Evolutionary conservation across 2,888 invertebrate genomes (phyloP), one percentile per base, ranked within the genome.

Genomic region (Cosmia trapezina): DNA sequence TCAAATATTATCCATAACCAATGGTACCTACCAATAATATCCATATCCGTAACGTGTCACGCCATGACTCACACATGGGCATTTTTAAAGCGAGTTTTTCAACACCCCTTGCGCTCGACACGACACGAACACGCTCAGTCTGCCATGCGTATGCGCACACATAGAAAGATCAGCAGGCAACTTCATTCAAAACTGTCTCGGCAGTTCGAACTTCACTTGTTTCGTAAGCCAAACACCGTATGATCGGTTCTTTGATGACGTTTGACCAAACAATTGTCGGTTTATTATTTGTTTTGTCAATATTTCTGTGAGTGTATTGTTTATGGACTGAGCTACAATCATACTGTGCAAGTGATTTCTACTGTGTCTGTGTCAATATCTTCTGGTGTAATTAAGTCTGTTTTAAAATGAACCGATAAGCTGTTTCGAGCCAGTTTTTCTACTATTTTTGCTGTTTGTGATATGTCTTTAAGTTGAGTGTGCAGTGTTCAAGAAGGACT

Each of bases 251-350:
- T 88, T 91, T 91, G 91, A 91, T 94, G 94, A 95, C 95, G 94
- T 94, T 92, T 89, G 74, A 76, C 81, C 83, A 91, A 91, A 94
- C 93, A 92, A 92, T 92, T 89, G 89, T 89, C 88, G 85, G 91
- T 90, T 89, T 88, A 87, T 86, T 89, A 87, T 91, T 92, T 94
- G 95, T 94, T 95, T 93, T 93, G 94, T 95, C 94, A 94, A 95
- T 95, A 94, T 83, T 86, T 87, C 85, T 81, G 81, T 87, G 82
- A 86, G 80, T 57, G 22, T 85, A 85, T 86, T 88, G 88, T 89
- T 87, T 88, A 87, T 89, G 84, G 83, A 84, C 76, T 81, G 83
- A 87, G 80, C 71, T 86, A 76, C 81, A 28, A 28, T 28, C 28
- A 83, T 70, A 69, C 74, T 83, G 83, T 77, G 59, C 84, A 73